Percentiles rank a stretch among this genome's conserved stretches.
Evolutionary conservation across 2,797 vertebrate species (phyloP).

Genomic region (Gymnothorax javanicus): DNA sequence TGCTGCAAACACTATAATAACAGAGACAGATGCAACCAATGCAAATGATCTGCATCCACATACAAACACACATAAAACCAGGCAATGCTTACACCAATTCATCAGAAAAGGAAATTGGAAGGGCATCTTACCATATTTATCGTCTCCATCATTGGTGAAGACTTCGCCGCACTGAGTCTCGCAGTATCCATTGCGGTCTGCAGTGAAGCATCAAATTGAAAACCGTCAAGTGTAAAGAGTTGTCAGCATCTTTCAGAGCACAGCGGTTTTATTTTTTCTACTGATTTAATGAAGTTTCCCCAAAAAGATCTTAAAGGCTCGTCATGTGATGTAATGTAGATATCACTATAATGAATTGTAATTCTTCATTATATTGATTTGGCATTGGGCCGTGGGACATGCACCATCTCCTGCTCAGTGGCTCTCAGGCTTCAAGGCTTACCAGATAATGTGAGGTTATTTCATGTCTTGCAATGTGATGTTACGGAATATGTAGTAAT

Average conservation of each 20-base stretch:
- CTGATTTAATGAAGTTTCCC: no score
- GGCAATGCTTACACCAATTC: not conserved
- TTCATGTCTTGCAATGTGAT: no score
- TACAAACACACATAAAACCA: not conserved
- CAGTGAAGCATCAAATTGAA: conserved; percentile 23
- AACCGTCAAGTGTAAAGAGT: not conserved
- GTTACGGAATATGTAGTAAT: no score
- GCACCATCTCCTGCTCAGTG: no score
- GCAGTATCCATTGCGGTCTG: conserved; percentile 95
- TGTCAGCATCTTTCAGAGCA: not conserved
- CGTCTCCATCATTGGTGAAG: conserved; percentile 99
- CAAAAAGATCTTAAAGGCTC: no score
- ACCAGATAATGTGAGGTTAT: no score
- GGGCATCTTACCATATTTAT: conserved; percentile 86
- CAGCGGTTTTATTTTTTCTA: no score
- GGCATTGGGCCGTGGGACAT: no score
- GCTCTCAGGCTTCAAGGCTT: no score
- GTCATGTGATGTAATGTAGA: no score
- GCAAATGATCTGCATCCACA: conserved; percentile 6
- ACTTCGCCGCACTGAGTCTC: conserved; percentile 93
- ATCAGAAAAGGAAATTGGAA: not conserved
- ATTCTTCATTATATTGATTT: no score
- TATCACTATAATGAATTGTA: no score
- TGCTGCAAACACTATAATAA: conserved; percentile 89
- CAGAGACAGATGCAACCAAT: not conserved